These are phyloP conservation scores for Caenorhabditis panamensis DNA, from an alignment of 2,888 invertebrate species.

Conservation along the genomic window DNA sequence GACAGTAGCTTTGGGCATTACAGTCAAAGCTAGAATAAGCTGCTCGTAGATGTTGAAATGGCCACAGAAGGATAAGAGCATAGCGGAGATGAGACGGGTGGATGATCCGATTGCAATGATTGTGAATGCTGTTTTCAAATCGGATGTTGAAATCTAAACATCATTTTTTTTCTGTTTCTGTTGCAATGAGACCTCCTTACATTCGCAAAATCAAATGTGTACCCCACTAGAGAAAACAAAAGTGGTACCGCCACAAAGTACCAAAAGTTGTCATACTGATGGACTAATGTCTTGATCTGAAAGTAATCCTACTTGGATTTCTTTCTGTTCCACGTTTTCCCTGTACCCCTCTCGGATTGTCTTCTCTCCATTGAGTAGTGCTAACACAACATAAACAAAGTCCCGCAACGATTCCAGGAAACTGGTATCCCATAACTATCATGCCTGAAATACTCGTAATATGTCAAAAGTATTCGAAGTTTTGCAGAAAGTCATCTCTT, in stretches of 20 bases:
- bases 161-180: background rate
- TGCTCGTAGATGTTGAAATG: slow-evolving; percentile 60
- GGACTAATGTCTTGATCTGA: slow-evolving; percentile 52
- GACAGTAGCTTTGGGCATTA: slow-evolving; percentile 66
- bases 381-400: slow-evolving; percentile 51
- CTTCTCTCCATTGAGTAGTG: slow-evolving; percentile 63
- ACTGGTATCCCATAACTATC: slow-evolving; percentile 58
- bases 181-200: slow-evolving; percentile 43
- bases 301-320: background rate
- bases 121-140: slow-evolving; percentile 44
- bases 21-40: slow-evolving; percentile 51
- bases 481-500: background rate
- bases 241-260: slow-evolving; percentile 62
- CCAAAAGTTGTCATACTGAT: slow-evolving; percentile 61
- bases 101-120: slow-evolving; percentile 40
- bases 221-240: slow-evolving; percentile 62
- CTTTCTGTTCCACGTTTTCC: background rate
- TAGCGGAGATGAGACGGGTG: slow-evolving; percentile 49
- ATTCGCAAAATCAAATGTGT: slow-evolving; percentile 57
- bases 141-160: slow-evolving; percentile 27
- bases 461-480: too few relatives aligned
- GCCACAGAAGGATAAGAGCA: slow-evolving; percentile 50
- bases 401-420: slow-evolving; percentile 62
- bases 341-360: slow-evolving; percentile 48
- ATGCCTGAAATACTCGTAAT: slow-evolving; percentile 44